Conservation (phyloP, 2,113 vertebrate species). For the Prochilodus magdalenae region DNA sequence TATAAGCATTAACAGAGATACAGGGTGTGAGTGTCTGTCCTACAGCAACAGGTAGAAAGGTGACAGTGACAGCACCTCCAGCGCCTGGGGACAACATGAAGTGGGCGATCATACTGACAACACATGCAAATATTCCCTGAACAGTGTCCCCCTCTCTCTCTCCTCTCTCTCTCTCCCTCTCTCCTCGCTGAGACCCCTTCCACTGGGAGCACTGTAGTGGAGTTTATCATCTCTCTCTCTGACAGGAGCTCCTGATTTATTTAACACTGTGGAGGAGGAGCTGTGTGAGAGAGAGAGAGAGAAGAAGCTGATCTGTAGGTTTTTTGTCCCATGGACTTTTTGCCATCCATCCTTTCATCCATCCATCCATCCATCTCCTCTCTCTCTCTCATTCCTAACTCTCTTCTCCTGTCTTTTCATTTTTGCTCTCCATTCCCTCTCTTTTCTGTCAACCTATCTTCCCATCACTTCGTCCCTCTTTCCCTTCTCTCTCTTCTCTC, state of each 20-base stretch:
- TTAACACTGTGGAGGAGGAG: not conserved
- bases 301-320: not conserved
- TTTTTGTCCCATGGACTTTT: not conserved
- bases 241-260: slow-evolving; percentile 33
- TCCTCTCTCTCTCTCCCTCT: not conserved
- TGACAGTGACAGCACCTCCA: too few species aligned
- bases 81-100: too few species aligned
- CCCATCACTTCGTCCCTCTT: too few species aligned
- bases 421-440: not conserved
- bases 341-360: not conserved
- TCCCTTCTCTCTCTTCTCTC: too few species aligned
- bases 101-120: too few species aligned
- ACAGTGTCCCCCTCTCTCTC: not conserved
- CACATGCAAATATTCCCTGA: not conserved
- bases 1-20: too few species aligned
- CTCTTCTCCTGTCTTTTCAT: too few species aligned
- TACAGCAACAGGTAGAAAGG: too few species aligned
- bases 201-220: not conserved
- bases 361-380: too few species aligned
- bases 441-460: not conserved
- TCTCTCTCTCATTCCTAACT: too few species aligned
- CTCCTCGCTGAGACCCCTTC: not conserved
- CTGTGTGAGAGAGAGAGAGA: not conserved
- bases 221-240: slow-evolving; percentile 9
- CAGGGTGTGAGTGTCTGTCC: too few species aligned